phyloP scores from a whole-genome alignment of 2,113 vertebrate species.

The Pardalotus punctatus region DNA sequence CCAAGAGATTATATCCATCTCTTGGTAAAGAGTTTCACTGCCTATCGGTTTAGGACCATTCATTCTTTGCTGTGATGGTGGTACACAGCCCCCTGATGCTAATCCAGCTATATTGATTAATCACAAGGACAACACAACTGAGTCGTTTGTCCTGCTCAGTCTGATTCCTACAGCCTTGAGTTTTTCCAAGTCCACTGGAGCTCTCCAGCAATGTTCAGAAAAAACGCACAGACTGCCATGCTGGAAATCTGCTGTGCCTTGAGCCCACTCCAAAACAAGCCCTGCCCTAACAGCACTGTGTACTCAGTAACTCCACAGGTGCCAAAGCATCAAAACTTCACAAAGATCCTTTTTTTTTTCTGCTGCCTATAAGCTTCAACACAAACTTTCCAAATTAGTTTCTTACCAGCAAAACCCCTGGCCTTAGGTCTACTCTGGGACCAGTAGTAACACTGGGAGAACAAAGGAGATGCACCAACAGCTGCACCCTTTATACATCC shows the following conservation, averaged over 20 bases:
- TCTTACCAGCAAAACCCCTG: not conserved
- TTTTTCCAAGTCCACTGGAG: not conserved
- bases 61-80: not conserved
- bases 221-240: accelerated
- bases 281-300: accelerated
- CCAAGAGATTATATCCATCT: not conserved
- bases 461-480: not conserved
- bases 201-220: accelerated
- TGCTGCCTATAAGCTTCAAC: not conserved
- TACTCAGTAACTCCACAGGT: accelerated
- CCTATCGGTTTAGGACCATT: not conserved
- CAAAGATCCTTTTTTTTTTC: accelerated
- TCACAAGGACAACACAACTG: not conserved
- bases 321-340: not conserved
- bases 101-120: not conserved
- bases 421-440: not conserved
- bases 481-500: not conserved
- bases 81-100: not conserved
- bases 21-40: accelerated
- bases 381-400: not conserved
- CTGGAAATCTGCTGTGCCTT: not conserved
- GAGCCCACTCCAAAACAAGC: not conserved
- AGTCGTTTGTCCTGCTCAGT: not conserved
- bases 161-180: not conserved
- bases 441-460: not conserved